A percentile compares a stretch with the other conserved stretches of the same genome.
Conservation (phyloP, 2,888 invertebrate genomes). For the Thecophora atra region DNA sequence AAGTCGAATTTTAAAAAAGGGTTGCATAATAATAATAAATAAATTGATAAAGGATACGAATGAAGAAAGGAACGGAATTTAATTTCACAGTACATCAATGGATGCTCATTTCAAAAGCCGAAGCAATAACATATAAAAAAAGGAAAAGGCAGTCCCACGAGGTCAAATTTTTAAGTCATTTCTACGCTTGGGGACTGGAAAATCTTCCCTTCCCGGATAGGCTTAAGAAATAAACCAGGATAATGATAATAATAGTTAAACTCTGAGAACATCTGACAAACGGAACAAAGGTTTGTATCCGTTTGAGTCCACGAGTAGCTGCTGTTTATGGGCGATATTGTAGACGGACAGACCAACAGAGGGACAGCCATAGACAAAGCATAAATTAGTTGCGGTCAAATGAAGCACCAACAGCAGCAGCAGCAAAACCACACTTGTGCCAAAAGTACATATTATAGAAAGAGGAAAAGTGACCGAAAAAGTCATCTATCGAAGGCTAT, state of each 20-base stretch:
- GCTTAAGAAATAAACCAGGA: no score
- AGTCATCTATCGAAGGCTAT: neutral
- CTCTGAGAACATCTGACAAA: no score
- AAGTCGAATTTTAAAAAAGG: no score
- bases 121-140: neutral
- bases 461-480: neutral
- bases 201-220: no score
- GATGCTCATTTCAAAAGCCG: neutral
- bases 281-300: no score
- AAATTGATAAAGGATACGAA: neutral
- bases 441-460: neutral
- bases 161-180: neutral
- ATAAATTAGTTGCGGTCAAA: conserved; percentile 32
- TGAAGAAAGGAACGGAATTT: neutral
- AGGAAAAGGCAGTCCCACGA: neutral
- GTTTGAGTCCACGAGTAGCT: neutral
- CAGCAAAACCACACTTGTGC: conserved; percentile 23
- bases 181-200: neutral
- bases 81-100: conserved; percentile 13
- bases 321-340: conserved; percentile 7
- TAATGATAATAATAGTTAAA: no score
- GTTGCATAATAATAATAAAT: no score
- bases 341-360: no score
- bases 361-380: conserved; percentile 10
- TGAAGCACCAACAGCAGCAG: conserved; percentile 18